Evolutionary conservation across 1,140 invertebrate species (phyloP), one percentile per base, ranked within the genome.

Genomic region (Euborellia annulipes): DNA sequence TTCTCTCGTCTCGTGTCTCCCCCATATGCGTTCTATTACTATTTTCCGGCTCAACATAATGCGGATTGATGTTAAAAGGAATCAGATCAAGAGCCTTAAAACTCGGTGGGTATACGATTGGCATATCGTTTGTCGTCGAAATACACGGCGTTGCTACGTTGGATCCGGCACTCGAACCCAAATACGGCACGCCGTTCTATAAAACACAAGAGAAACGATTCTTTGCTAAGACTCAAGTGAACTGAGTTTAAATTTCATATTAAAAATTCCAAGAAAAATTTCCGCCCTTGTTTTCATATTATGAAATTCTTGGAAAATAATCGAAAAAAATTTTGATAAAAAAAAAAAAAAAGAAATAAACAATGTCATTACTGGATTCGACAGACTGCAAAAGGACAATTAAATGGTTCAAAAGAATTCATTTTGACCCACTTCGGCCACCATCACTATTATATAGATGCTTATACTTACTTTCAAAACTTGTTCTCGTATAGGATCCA

Each of bases 41-140:
- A n/a, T n/a, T n/a, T 52, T 75, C 64, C 34, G 71, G 57, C 43
- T 87, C 83, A 50, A 82, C 58, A 58, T 84, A 89, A 62, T 89
- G 85, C 27, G 84, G 81, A 62, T 88, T 89, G 36, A 89, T 85
- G 60, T 89, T 87, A 58, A 87, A 87, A 3, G 82, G 79, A 3
- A 89, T 73, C 13, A 89, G 66, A 16, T 65, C 67, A 34, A 88
- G 62, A 6, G 79, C 82, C 49, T 76, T 64, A 64, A 87, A 85
- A 45, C 64, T 70, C 18, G 78, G 79, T 48, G 82, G 82, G 61
- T 76, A 78, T 34, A 79, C 73, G 43, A 89, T 85, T 3, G 85
- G 84, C 84, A 85, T 88, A 61, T 86, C 84, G 70, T 85, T 87
- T 45, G 82, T 87, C 39, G 82, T 85, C 54, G 75, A 69, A 50